Evolutionary conservation across 2,113 vertebrate genomes (phyloP), one percentile per base, ranked within the genome.

Genomic region (Bubo bubo): DNA sequence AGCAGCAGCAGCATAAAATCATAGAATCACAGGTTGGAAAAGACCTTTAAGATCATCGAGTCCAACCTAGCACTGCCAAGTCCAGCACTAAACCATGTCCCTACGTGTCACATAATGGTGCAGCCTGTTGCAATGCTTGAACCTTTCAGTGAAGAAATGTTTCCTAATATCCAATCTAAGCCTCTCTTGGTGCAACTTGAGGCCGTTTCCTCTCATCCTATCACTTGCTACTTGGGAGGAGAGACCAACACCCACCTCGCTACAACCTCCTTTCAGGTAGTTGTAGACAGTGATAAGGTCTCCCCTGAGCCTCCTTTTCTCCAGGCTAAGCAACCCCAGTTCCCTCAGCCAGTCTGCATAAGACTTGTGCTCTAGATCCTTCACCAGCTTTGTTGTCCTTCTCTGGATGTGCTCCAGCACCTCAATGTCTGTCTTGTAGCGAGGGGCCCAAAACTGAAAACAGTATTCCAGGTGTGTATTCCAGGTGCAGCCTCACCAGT

Each of bases 221-320:
- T 32, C 14, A 14, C 12, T 34, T 35, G 30, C 59, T 28, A 47
- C 28, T 49, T 76, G 22, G n/a, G 37, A 71, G 37, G 63, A 58
- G 20, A 70, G 34, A 47, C 16, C 0, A 0, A 0, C 37, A 12
- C 34, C 37, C 43, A 18, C 30, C 24, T 71, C 8, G 6, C 63
- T 58, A 27, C 50, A 64, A 4, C 50, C 52, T 67, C 41, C 53
- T 73, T 79, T 73, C 47, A 73, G 34, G 37, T 47, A 32, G 24
- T 16, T 90, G 15, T 56, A 68, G 35, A 58, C 41, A 90, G 26
- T 5, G 6, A 3, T 22, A 63, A 68, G 24, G 4, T 49, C 19
- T 16, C 30, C 39, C 11, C 16, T 53, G 15, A 79, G 9, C 59
- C 9, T 67, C 26, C 14, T 74, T 52, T 90, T 86, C 82, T 68